Percentiles rank a stretch among this genome's conserved stretches.
Evolutionary conservation across 2,797 vertebrate species (phyloP).

Genomic region (Sebastolobus altivelis): DNA sequence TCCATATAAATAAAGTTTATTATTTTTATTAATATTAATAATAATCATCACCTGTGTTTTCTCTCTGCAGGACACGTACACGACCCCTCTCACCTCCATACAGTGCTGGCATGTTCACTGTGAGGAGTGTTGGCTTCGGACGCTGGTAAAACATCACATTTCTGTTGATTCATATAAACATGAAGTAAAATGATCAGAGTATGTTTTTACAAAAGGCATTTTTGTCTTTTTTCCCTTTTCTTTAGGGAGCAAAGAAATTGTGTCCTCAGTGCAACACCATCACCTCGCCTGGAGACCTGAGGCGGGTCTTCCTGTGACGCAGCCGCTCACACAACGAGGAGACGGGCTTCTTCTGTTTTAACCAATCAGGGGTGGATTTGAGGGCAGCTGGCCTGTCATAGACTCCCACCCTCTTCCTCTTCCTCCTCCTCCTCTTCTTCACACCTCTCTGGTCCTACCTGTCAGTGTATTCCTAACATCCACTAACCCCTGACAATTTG

Average conservation of each 20-base stretch:
- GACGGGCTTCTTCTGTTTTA: conserved; percentile 48
- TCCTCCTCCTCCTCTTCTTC: conserved; percentile 19
- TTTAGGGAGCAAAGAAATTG: conserved; percentile 89
- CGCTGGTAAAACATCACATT: conserved; percentile 79
- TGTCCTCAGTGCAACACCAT: conserved; percentile 91
- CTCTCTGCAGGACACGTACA: conserved; percentile 85
- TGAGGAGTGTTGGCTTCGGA: conserved; percentile 90
- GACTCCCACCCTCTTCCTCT: conserved; percentile 47
- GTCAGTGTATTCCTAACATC: conserved; percentile 36
- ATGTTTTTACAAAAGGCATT: not conserved
- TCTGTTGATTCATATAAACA: not conserved
- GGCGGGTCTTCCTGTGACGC: conserved; percentile 87
- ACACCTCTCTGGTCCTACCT: conserved; percentile 18
- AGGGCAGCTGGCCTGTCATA: conserved; percentile 80
- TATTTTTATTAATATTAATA: no score
- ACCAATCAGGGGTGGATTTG: conserved; percentile 65
- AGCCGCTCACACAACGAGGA: not conserved
- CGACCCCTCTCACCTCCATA: conserved; percentile 87
- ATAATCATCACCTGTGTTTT: not conserved
- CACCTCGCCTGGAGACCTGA: conserved; percentile 89
- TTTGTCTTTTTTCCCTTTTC: conserved; percentile 5
- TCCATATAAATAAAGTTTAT: no score
- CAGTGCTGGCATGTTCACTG: conserved; percentile 93
- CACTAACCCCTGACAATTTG: conserved; percentile 31
- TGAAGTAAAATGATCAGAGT: not conserved